A percentile compares a stretch with the other conserved stretches of the same genome.
These are phyloP conservation scores for Bryconaethiops microstoma DNA, from an alignment of 2,797 vertebrate genomes.

Conservation along the genomic window DNA sequence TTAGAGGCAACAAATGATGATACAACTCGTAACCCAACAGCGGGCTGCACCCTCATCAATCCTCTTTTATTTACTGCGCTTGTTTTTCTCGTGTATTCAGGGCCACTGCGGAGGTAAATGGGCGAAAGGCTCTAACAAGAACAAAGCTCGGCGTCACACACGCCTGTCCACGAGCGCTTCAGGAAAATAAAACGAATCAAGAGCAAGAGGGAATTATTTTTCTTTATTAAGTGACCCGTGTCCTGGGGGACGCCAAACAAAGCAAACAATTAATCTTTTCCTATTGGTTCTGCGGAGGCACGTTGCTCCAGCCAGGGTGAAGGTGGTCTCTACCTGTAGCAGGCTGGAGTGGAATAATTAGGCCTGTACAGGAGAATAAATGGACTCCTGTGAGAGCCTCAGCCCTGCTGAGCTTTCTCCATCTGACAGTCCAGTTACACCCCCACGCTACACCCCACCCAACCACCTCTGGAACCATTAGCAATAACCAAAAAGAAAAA, in stretches of 20 bases:
- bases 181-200: slow-evolving; percentile 84
- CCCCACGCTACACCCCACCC: slow-evolving; percentile 65
- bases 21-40: slow-evolving; percentile 80
- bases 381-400: slow-evolving; percentile 64
- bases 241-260: slow-evolving; percentile 89
- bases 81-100: slow-evolving; percentile 69
- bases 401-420: slow-evolving; percentile 75
- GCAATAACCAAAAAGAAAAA: slow-evolving; percentile 70
- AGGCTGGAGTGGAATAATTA: slow-evolving; percentile 84
- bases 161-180: slow-evolving; percentile 74
- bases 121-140: slow-evolving; percentile 71
- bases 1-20: slow-evolving; percentile 88
- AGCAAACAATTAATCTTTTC: slow-evolving; percentile 99
- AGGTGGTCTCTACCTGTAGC: slow-evolving; percentile 83
- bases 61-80: slow-evolving; percentile 60
- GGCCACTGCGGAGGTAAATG: slow-evolving; percentile 62
- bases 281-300: slow-evolving; percentile 84
- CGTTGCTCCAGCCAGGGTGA: slow-evolving; percentile 65
- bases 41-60: slow-evolving; percentile 76
- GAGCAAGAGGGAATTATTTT: slow-evolving; percentile 93
- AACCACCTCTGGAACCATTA: slow-evolving; percentile 77
- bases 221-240: slow-evolving; percentile 96
- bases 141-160: slow-evolving; percentile 66
- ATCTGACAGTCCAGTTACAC: slow-evolving; percentile 78
- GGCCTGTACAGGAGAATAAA: slow-evolving; percentile 82